These are phyloP conservation scores for Plectus sambesii DNA, from an alignment of 1,140 invertebrate species.

Conservation along the genomic window DNA sequence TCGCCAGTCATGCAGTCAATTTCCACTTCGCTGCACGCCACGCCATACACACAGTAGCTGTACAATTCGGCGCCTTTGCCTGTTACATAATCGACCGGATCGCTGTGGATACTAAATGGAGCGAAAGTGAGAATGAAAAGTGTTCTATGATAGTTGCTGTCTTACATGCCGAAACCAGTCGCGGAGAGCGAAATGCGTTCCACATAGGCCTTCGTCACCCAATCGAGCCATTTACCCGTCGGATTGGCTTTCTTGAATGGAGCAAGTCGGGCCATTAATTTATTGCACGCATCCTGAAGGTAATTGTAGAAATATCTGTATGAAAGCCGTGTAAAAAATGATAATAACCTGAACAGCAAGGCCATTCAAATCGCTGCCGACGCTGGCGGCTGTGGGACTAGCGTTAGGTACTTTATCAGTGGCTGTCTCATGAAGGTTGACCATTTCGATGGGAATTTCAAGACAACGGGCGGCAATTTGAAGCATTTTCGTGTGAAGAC, in stretches of 20 bases:
- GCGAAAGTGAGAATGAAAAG: too few relatives aligned
- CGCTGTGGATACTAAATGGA: constrained; percentile 10
- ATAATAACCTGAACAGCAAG: constrained; percentile 60
- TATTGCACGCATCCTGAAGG: constrained; percentile 13
- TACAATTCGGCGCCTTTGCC: constrained; percentile 15
- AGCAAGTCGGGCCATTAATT: constrained; percentile 11
- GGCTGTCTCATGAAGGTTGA: constrained; percentile 71
- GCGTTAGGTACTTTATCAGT: constrained; percentile 88
- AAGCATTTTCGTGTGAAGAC: constrained; percentile 16
- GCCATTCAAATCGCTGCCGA: constrained; percentile 77
- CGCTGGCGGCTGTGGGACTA: constrained; percentile 74
- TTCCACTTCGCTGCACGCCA: constrained; percentile 45
- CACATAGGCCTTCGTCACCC: constrained; percentile 14
- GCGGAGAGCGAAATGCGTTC: constrained; percentile 21
- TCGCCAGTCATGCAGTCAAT: constrained; percentile 50
- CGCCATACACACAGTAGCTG: constrained; percentile 28
- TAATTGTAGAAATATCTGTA: constrained; percentile 10
- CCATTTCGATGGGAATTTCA: constrained; percentile 47
- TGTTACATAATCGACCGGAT: not conserved
- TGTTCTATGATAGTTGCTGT: too few relatives aligned
- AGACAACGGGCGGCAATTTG: constrained; percentile 15
- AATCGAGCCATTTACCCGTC: constrained; percentile 13
- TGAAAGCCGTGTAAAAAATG: not conserved
- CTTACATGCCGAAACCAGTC: constrained; percentile 23
- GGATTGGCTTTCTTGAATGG: constrained; percentile 14